Conservation (phyloP, 2,797 vertebrate species). For the Cynopterus sphinx region DNA sequence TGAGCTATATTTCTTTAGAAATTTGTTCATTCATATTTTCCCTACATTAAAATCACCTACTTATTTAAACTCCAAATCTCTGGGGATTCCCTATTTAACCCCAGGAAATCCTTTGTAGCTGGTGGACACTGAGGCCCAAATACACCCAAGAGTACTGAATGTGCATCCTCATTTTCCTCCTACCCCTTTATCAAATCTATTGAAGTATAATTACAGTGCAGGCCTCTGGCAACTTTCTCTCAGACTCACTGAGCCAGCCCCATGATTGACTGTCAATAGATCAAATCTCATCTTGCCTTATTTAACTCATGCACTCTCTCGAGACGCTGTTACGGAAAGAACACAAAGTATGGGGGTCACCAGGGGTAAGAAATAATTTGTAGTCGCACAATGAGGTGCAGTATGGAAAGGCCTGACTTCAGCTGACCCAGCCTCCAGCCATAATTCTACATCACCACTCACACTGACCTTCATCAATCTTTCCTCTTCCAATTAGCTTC, state of each 20-base stretch:
- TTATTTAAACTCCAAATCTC: background rate
- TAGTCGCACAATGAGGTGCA: conserved; percentile 28
- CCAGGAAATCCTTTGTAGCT: background rate
- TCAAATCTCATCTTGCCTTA: conserved; percentile 59
- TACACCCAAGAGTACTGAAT: background rate
- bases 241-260: background rate
- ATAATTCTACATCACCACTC: background rate
- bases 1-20: background rate
- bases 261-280: conserved; percentile 54
- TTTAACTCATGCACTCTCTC: conserved; percentile 49
- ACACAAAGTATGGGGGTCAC: conserved; percentile 23
- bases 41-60: background rate
- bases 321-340: conserved; percentile 65
- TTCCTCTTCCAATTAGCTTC: conserved; percentile 69
- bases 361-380: conserved; percentile 69
- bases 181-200: background rate
- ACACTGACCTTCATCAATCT: conserved; percentile 74
- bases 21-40: background rate
- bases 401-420: conserved; percentile 53
- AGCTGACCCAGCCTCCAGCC: conserved; percentile 68
- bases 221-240: background rate
- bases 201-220: background rate
- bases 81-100: background rate
- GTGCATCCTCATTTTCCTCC: background rate
- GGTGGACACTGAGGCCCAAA: background rate